Conservation (phyloP, 2,113 vertebrate genomes). For the Meleagris gallopavo region DNA sequence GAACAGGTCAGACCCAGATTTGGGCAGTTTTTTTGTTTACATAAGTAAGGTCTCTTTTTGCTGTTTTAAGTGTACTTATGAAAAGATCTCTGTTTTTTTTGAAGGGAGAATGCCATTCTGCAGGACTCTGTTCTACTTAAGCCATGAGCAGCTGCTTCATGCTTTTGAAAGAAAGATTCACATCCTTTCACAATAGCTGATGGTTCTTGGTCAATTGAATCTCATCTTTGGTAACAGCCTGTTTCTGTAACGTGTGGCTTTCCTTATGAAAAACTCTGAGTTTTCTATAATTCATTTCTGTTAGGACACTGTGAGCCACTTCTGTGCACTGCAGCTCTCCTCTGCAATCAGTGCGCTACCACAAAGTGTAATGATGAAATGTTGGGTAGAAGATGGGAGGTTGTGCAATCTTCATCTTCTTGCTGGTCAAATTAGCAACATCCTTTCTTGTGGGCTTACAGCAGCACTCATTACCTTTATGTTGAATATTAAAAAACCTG, state of each 20-base stretch:
- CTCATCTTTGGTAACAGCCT: background rate
- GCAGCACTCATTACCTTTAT: background rate
- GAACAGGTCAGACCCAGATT: background rate
- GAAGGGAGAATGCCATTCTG: background rate
- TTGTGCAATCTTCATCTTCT: background rate
- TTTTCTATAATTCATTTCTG: background rate
- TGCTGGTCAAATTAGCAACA: background rate
- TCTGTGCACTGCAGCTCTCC: background rate
- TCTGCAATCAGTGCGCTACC: background rate
- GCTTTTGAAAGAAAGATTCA: background rate
- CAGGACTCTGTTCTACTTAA: background rate
- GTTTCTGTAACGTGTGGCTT: background rate
- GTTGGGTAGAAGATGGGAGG: background rate
- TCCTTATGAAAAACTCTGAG: background rate
- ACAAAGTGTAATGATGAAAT: background rate
- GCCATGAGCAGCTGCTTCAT: background rate
- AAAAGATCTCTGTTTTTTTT: slow-evolving; percentile 7
- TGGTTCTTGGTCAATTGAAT: background rate
- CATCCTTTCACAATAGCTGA: background rate
- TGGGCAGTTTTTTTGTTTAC: background rate
- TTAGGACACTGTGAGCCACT: background rate
- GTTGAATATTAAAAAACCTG: background rate
- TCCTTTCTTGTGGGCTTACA: background rate
- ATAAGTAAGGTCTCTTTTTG: background rate
- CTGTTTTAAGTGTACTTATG: background rate